phyloP scores from a whole-genome alignment of 2,797 vertebrate genomes.

The Gymnocypris eckloni region DNA sequence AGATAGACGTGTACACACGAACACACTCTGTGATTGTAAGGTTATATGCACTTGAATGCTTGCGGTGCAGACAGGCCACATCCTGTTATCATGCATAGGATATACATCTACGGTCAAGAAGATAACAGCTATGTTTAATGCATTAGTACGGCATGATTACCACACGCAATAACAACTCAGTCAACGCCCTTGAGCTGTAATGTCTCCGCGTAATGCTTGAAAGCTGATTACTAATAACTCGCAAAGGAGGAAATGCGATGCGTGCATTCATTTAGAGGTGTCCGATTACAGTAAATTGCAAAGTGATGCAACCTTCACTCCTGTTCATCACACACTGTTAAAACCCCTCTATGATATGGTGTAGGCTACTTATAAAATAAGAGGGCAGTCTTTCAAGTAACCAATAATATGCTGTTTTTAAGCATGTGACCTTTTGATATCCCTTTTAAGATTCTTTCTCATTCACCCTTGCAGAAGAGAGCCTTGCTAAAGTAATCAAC shows the following conservation, averaged over 20 bases:
- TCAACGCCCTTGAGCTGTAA: conserved; percentile 39
- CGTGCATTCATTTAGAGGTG: not conserved
- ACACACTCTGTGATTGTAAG: not conserved
- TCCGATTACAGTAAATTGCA: conserved; percentile 17
- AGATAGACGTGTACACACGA: conserved; percentile 17
- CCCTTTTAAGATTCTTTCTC: not conserved
- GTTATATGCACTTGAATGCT: conserved; percentile 21
- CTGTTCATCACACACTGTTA: conserved; percentile 3
- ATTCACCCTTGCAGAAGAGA: not conserved
- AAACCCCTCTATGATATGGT: not conserved
- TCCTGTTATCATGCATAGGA: conserved; percentile 29
- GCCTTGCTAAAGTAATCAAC: not conserved
- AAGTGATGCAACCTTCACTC: not conserved
- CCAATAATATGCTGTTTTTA: not conserved
- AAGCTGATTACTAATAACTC: conserved; percentile 34
- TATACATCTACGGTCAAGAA: conserved; percentile 34
- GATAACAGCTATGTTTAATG: conserved; percentile 46
- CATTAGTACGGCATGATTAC: conserved; percentile 19
- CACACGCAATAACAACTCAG: conserved; percentile 10
- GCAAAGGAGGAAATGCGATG: not conserved
- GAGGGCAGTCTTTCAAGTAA: not conserved
- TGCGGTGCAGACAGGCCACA: conserved; percentile 10
- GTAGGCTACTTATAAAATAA: not conserved
- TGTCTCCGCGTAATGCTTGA: not conserved
- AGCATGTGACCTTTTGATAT: not conserved